Evolutionary conservation across 2,797 vertebrate species (phyloP).

Genomic region (Mustela erminea): DNA sequence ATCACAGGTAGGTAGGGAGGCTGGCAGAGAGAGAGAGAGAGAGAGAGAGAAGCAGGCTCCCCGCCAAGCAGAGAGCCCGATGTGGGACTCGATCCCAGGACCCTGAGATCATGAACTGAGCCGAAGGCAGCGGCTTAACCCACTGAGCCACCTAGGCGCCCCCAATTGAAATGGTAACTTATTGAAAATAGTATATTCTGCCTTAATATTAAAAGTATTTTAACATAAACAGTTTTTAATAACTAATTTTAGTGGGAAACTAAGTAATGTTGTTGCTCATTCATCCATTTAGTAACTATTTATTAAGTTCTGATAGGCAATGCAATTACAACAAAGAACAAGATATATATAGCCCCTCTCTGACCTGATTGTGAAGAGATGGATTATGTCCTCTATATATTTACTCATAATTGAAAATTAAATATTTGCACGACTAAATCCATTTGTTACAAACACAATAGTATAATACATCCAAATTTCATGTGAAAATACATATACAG

Average conservation of each 20-base stretch:
- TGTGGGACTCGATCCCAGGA: too few species aligned
- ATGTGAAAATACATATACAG: not conserved
- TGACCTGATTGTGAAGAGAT: not conserved
- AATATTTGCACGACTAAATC: not conserved
- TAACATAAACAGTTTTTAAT: not conserved
- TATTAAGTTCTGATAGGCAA: not conserved
- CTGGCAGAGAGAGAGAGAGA: too few species aligned
- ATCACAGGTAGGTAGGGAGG: too few species aligned
- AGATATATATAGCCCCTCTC: not conserved
- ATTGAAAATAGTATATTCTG: conserved; percentile 69
- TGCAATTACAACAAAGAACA: not conserved
- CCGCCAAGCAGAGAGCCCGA: too few species aligned
- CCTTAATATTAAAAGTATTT: conserved; percentile 53
- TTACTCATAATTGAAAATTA: not conserved
- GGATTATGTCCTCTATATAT: not conserved
- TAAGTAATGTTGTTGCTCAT: conserved; percentile 23
- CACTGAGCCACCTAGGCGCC: too few species aligned
- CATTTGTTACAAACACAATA: not conserved
- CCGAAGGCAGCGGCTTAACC: too few species aligned
- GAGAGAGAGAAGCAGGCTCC: too few species aligned
- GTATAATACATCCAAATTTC: not conserved
- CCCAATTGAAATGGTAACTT: conserved; percentile 58
- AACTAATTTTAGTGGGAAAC: not conserved
- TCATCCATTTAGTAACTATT: not conserved
- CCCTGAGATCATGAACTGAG: too few species aligned